Percentiles rank a stretch among this genome's conserved stretches.
Evolutionary conservation across 2,888 invertebrate genomes (phyloP).

Genomic region (Danaus chrysippus): DNA sequence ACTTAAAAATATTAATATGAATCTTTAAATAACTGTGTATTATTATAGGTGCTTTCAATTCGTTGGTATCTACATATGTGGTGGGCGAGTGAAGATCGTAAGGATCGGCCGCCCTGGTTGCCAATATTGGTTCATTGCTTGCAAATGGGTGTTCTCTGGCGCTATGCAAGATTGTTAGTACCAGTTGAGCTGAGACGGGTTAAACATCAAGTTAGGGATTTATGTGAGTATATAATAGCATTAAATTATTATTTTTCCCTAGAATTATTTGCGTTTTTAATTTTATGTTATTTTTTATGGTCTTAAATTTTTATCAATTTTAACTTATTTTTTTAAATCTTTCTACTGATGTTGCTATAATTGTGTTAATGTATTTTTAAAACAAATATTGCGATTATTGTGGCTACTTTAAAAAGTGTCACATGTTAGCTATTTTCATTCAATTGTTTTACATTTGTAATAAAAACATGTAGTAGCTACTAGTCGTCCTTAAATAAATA

Average conservation of each 20-base stretch:
- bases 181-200: conserved; percentile 90
- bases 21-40: neutral
- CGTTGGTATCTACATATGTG: conserved; percentile 84
- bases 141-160: conserved; percentile 86
- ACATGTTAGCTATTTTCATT: no score
- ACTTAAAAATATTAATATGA: neutral
- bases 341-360: neutral
- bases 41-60: conserved; percentile 81
- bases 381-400: no score
- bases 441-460: no score
- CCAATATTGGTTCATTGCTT: conserved; percentile 82
- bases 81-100: conserved; percentile 66
- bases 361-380: neutral
- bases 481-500: no score
- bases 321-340: neutral
- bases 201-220: conserved; percentile 88
- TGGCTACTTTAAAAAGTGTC: neutral
- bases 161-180: conserved; percentile 91
- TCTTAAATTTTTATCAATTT: no score
- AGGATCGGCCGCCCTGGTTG: conserved; percentile 65
- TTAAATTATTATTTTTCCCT: neutral
- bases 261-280: neutral
- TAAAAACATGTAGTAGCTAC: no score
- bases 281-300: neutral
- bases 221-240: conserved; percentile 65